phyloP scores from a whole-genome alignment of 2,888 invertebrate genomes.

The Malacosoma neustria region DNA sequence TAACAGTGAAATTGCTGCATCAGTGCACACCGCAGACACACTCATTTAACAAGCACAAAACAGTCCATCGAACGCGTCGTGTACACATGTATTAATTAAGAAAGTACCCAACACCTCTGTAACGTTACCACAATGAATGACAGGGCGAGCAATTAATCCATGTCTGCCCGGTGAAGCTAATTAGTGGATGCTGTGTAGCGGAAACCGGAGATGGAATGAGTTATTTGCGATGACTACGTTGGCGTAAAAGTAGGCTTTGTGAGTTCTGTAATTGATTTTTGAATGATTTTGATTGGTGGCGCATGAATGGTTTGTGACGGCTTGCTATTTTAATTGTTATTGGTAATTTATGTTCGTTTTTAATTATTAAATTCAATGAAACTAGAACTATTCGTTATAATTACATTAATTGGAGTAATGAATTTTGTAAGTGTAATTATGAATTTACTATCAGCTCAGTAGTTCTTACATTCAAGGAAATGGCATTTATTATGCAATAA shows the following conservation, averaged over 20 bases:
- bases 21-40: neutral
- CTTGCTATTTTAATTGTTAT: neutral
- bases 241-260: conserved; percentile 22
- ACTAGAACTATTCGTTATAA: too few species aligned
- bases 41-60: neutral
- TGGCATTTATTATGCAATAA: too few species aligned
- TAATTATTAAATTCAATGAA: too few species aligned
- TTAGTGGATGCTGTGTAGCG: conserved; percentile 55
- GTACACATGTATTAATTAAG: neutral
- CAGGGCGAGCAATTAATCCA: conserved; percentile 52
- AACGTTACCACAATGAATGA: conserved; percentile 1
- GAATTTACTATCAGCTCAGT: too few species aligned
- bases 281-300: conserved; percentile 8
- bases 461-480: too few species aligned
- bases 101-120: neutral
- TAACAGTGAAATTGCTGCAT: neutral
- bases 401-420: too few species aligned
- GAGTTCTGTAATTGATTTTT: conserved; percentile 3
- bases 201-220: conserved; percentile 61
- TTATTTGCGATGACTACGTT: conserved; percentile 48
- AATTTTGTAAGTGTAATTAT: too few species aligned
- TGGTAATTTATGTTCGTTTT: too few species aligned
- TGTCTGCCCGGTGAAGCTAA: conserved; percentile 58
- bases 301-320: too few species aligned
- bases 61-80: neutral